A percentile compares a stretch with the other conserved stretches of the same genome.
Evolutionary conservation across 2,888 invertebrate species (phyloP).

Genomic region (Hoplodrina ambigua): DNA sequence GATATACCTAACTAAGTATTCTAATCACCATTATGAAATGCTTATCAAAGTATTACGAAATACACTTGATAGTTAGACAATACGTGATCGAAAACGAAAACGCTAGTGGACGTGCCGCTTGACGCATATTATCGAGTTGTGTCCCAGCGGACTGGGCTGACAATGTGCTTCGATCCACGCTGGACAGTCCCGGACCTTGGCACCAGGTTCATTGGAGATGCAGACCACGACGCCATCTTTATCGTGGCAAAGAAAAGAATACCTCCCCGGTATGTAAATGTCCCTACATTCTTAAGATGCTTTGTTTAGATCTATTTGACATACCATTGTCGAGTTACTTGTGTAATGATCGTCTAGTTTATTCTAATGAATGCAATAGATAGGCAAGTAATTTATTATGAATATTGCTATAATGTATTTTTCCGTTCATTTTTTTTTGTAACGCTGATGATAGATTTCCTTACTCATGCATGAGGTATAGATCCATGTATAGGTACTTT

Average conservation of each 20-base stretch:
- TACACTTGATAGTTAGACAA: constrained; percentile 52
- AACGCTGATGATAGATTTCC: neutral
- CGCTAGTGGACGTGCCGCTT: constrained; percentile 46
- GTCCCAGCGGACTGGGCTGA: constrained; percentile 33
- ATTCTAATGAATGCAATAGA: constrained; percentile 17
- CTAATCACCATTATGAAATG: constrained; percentile 48
- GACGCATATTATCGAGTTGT: constrained; percentile 30
- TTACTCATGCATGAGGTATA: neutral
- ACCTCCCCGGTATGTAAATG: constrained; percentile 45
- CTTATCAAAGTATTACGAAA: constrained; percentile 61
- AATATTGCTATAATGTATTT: neutral
- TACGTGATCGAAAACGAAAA: constrained; percentile 57
- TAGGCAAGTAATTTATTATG: constrained; percentile 9
- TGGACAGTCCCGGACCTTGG: constrained; percentile 45
- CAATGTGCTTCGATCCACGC: constrained; percentile 37
- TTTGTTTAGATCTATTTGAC: constrained; percentile 3
- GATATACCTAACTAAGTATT: neutral
- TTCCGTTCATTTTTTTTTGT: constrained; percentile 1
- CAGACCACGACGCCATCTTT: constrained; percentile 43
- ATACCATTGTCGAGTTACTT: neutral
- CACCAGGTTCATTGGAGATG: constrained; percentile 45
- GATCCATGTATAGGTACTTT: neutral
- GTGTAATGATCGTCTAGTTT: constrained; percentile 15
- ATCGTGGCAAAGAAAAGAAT: constrained; percentile 27
- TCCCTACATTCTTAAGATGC: constrained; percentile 10